Evolutionary conservation across 2,113 vertebrate genomes (phyloP).

Genomic region (Bubo bubo): DNA sequence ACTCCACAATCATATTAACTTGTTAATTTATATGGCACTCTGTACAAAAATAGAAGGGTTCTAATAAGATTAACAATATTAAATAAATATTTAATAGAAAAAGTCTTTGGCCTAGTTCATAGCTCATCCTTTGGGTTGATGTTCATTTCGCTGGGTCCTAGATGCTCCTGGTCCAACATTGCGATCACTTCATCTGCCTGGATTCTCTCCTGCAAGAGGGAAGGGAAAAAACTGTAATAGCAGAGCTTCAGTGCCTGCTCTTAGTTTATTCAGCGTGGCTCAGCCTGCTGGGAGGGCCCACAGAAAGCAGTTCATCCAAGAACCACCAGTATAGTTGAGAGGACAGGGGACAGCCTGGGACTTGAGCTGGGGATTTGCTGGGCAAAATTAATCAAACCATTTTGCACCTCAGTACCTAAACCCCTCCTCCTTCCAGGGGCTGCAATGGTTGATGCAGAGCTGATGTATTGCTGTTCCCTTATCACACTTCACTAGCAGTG

Average conservation of each 20-base stretch:
- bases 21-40: conserved; percentile 79
- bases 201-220: conserved; percentile 85
- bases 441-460: neutral
- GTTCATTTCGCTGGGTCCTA: conserved; percentile 69
- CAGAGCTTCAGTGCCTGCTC: neutral
- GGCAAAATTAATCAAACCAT: neutral
- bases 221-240: neutral
- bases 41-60: conserved; percentile 97
- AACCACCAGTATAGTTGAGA: neutral
- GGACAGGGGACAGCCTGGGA: neutral
- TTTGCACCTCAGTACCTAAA: neutral
- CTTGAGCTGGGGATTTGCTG: neutral
- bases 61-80: conserved; percentile 86
- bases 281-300: neutral
- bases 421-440: neutral
- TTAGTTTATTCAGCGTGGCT: neutral
- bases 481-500: neutral
- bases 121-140: conserved; percentile 96
- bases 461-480: neutral
- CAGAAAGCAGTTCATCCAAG: neutral
- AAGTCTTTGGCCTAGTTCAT: conserved; percentile 73
- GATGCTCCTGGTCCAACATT: conserved; percentile 79
- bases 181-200: conserved; percentile 94
- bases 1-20: conserved; percentile 29
- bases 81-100: conserved; percentile 90